These are phyloP conservation scores for Sebastes hubbsi DNA, from an alignment of 2,797 vertebrate genomes.

Conservation along the genomic window DNA sequence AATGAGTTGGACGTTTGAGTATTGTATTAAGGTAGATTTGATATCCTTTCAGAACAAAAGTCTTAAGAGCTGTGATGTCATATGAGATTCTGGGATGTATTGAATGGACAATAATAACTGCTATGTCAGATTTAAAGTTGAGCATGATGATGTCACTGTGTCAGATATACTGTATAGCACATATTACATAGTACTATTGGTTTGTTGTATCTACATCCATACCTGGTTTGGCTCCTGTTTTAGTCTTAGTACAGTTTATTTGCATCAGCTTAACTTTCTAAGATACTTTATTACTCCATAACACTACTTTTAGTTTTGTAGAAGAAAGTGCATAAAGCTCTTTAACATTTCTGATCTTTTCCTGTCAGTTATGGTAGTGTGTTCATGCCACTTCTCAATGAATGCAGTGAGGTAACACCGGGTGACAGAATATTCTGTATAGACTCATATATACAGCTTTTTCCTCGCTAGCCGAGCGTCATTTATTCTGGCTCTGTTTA, in stretches of 20 bases:
- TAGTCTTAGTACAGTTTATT: not conserved
- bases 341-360: not conserved
- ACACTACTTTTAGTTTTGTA: not conserved
- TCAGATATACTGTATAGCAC: not conserved
- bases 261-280: not conserved
- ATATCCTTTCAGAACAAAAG: not conserved
- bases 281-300: not conserved
- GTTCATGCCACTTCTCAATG: not conserved
- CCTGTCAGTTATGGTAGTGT: not conserved
- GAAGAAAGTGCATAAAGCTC: not conserved
- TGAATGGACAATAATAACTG: conserved; percentile 5
- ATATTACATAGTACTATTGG: not conserved
- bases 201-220: not conserved
- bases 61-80: not conserved
- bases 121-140: not conserved
- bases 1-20: not conserved
- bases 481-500: conserved; percentile 27
- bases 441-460: not conserved
- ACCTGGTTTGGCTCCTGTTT: not conserved
- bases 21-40: not conserved
- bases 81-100: not conserved
- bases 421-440: not conserved
- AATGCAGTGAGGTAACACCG: not conserved
- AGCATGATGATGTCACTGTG: conserved; percentile 14
- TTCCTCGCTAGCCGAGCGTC: conserved; percentile 1